These are phyloP conservation scores for Harpagifer antarcticus DNA, from an alignment of 2,797 vertebrate genomes.

Conservation along the genomic window DNA sequence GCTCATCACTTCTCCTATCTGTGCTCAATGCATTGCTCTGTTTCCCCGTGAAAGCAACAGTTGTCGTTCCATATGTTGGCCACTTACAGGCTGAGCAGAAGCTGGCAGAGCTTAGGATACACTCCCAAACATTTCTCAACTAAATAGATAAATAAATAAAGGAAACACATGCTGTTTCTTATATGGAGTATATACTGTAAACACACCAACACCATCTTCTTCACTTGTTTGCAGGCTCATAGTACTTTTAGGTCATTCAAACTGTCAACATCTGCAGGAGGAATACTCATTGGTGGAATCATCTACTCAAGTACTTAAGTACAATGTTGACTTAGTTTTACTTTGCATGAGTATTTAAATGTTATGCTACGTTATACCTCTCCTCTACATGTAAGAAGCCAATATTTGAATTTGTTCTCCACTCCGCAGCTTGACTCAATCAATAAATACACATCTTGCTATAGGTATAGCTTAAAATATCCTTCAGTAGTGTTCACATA, in stretches of 20 bases:
- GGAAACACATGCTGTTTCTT: constrained; percentile 8
- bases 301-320: too few relatives aligned
- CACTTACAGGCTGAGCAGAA: constrained; percentile 61
- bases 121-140: constrained; percentile 23
- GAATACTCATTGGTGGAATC: too few relatives aligned
- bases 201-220: neutral
- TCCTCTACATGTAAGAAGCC: too few relatives aligned
- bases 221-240: neutral
- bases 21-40: constrained; percentile 69
- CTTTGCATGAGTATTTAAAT: too few relatives aligned
- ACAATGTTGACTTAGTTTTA: too few relatives aligned
- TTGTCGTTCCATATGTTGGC: constrained; percentile 74
- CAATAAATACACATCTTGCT: too few relatives aligned
- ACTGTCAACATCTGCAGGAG: constrained; percentile 16
- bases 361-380: too few relatives aligned
- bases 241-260: constrained; percentile 18
- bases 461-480: too few relatives aligned
- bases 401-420: too few relatives aligned
- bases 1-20: constrained; percentile 64
- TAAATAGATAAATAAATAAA: neutral
- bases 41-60: constrained; percentile 74
- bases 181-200: neutral
- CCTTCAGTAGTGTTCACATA: too few relatives aligned
- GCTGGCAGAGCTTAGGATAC: constrained; percentile 47
- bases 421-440: too few relatives aligned